These are phyloP conservation scores for Ranitomeya imitator DNA, from an alignment of 2,113 vertebrate genomes.

Conservation along the genomic window DNA sequence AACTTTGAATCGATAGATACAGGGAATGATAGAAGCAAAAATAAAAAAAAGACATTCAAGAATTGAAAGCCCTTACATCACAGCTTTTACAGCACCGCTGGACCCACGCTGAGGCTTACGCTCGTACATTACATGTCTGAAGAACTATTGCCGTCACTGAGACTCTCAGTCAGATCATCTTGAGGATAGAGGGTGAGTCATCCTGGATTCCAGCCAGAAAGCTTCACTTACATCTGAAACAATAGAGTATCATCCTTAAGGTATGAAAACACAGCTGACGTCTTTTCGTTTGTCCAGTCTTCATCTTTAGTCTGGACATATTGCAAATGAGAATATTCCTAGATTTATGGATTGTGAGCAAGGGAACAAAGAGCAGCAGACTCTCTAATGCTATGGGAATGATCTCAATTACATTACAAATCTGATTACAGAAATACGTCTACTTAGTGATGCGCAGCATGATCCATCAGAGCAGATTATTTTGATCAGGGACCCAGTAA, in stretches of 20 bases:
- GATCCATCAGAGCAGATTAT: not conserved
- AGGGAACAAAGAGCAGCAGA: not conserved
- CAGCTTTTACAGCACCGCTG: not conserved
- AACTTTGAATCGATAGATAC: not conserved
- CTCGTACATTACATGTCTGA: slow-evolving; percentile 19
- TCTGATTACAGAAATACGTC: not conserved
- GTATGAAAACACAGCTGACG: slow-evolving; percentile 15
- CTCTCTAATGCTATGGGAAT: not conserved
- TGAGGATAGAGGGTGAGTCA: slow-evolving; percentile 26
- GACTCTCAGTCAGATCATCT: slow-evolving; percentile 10
- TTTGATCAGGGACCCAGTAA: not conserved
- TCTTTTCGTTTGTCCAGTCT: not conserved
- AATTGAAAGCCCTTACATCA: not conserved
- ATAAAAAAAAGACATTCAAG: not conserved
- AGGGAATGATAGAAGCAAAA: not conserved
- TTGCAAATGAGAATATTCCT: not conserved
- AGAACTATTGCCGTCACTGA: slow-evolving; percentile 9
- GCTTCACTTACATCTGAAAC: not conserved
- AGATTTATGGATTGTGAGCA: not conserved
- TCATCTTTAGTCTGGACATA: not conserved
- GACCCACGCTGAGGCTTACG: not conserved
- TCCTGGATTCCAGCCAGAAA: slow-evolving; percentile 1
- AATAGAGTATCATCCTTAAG: slow-evolving; percentile 13
- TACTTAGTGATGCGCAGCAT: not conserved
- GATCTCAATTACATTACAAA: not conserved